Evolutionary conservation across 2,113 vertebrate genomes (phyloP), one percentile per base, ranked within the genome.

Genomic region (Callocephalon fimbriatum): DNA sequence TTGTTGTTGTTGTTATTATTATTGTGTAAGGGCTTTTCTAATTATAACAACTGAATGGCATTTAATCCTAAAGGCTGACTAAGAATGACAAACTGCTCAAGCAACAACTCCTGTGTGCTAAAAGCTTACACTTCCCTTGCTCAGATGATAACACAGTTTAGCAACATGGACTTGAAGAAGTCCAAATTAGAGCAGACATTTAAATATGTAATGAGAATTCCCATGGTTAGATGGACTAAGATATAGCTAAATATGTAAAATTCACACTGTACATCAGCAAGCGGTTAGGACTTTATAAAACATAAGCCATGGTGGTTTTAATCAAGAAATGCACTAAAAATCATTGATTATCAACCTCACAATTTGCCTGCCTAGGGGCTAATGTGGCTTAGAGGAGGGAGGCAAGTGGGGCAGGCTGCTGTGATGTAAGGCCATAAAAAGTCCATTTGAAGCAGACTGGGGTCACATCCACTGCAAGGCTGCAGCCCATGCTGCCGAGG

Each of bases 401-500:
- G 47, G 77, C 40, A 81, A 40, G 51, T 58, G 59, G 48, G 62
- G 25, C 27, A 31, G 11, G 31, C 58, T 37, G 44, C 27, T 32
- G 10, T 51, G 75, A 70, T 82, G 47, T 31, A 25, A 65, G 68
- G 51, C 48, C 13, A 7, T 85, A 59, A 62, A 94, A 92, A 88
- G 32, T 32, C 62, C 78, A 70, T 90, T 86, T 91, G 76, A 88
- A 87, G 65, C 35, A 81, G 75, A 53, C 0, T 74, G 66, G 59
- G 83, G 71, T 77, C 75, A 66, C 0, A 8, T 47, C 66, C 67
- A 4, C 32, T 1, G 4, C 68, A 7, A 44, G 62, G 18, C 58
- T 88, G 53, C 44, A 76, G 40, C 32, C 35, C 2, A 2, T 2
- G 2, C 51, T 1, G 3, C 62, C 0, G 0, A 59, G 65, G 29